Evolutionary conservation across 53 echinoderm and acorn worm species (phyloP), one percentile per base, ranked within the genome.

Genomic region (Holothuria scabra): DNA sequence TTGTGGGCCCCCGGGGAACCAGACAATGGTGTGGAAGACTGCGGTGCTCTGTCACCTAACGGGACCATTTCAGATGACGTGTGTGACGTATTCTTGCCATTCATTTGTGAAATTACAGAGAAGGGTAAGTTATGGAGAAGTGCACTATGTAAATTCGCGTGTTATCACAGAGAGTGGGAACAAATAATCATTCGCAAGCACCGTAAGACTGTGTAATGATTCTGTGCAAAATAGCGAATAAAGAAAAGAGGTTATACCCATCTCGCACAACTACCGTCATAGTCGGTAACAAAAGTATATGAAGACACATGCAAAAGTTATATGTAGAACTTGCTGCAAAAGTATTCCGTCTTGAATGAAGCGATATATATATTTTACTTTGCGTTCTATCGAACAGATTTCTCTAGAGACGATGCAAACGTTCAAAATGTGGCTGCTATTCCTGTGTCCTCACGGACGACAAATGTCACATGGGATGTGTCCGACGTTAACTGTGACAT

Each of bases 401-500:
- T 95, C 38, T 21, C 71, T 9, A 48, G 71, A 26, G 85, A 84
- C 5, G 93, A 95, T 30, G 89, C 76, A 18, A 96, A 93, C 64
- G 90, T 87, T 0, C 61, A 66, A 28, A 91, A 89, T 74, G 87
- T 95, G 37, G 69, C 81, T 66, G 96, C 89, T 6, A 58, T 81
- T 11, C 84, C 88, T 12, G 83, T 80, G 38, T 83, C 90, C 1
- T 84, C 69, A 21, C 64, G 60, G n/a, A 66, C 66, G 11, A 80
- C 91, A 58, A 52, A 74, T 41, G 96, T 93, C 64, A 88, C 84
- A 72, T 96, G 96, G 96, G 84, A 93, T 21, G 81, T 75, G 7
- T 93, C 96, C 44, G 88, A 88, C 19, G 60, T 74, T 56, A 91
- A 91, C 83, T 96, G 96, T 86, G 96, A 96, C 55, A 85, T 96